Base-by-base conservation (phyloP, 2,888 invertebrate species). In the Erebia palarica region DNA sequence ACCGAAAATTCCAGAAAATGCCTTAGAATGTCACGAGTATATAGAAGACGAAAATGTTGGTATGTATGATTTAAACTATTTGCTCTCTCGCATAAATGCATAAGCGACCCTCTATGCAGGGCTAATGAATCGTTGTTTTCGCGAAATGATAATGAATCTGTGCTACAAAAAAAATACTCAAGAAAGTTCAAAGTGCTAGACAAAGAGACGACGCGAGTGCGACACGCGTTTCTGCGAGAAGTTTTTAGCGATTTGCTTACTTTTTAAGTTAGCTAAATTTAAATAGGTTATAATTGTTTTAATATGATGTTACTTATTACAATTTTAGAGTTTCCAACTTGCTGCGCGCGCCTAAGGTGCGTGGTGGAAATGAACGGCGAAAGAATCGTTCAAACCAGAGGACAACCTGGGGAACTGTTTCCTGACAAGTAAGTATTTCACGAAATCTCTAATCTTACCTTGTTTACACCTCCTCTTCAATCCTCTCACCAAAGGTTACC, bases 11-110 rank as follows among this genome's bases (percentile, higher is more conserved):
- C 93, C 93, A 1, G 93, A 93, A 82, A 93, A 93, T 70, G 93
- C 93, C 1, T 78, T 93, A 67, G 92, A 93, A 80, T 93, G 93
- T 74, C 93, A 93, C 69, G 93, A 93, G 76, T 93, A 92, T 65
- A 93, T 93, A 72, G 93, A 93, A 84, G 93, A 93, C 76, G 93
- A 93, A 76, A 93, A 93, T 71, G 93, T 93, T 72, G 93, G 93
- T 92, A 57, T 36, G 74, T 74, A 69, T 53, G 11, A 11, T 51
- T 44, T 16, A 27, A 27, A 27, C 27, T 27, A 27, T 27, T 36
- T 36, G 36, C 36, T 36, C 36, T 36, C 36, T 36, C 36, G 36
- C 36, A 36, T 0, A 27, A 27, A 27, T 36, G 36, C 36, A 36
- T 36, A 36, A 36, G 27, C 27, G 27, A 27, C 27, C 7, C 7